Evolutionary conservation across 2,113 vertebrate species (phyloP).

Genomic region (Struthio camelus): DNA sequence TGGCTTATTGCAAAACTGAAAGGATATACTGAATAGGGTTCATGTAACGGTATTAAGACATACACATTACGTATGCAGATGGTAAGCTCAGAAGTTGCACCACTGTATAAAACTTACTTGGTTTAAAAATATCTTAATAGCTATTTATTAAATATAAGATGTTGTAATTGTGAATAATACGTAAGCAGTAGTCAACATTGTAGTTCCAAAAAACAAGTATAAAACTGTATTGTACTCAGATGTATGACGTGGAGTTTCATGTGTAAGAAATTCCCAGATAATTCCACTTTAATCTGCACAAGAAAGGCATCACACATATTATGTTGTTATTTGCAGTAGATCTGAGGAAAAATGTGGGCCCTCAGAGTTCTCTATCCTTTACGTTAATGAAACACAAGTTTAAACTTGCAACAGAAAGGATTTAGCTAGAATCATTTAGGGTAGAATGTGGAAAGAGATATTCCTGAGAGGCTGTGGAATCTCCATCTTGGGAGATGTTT

Average conservation of each 20-base stretch:
- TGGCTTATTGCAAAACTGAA: neutral
- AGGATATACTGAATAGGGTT: neutral
- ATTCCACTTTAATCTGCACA: neutral
- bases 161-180: neutral
- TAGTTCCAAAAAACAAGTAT: neutral
- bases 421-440: neutral
- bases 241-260: neutral
- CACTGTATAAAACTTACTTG: neutral
- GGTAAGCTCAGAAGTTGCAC: neutral
- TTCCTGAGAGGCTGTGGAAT: neutral
- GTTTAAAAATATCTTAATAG: neutral
- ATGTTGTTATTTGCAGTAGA: neutral
- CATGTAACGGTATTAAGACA: neutral
- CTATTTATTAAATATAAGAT: accelerated
- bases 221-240: neutral
- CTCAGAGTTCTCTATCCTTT: neutral
- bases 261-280: neutral
- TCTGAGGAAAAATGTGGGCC: neutral
- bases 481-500: neutral
- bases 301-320: neutral
- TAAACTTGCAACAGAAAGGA: neutral
- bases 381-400: neutral
- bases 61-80: neutral
- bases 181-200: neutral
- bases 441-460: neutral